Base-by-base conservation (phyloP, 2,113 vertebrate species). In the Malurus elegans region DNA sequence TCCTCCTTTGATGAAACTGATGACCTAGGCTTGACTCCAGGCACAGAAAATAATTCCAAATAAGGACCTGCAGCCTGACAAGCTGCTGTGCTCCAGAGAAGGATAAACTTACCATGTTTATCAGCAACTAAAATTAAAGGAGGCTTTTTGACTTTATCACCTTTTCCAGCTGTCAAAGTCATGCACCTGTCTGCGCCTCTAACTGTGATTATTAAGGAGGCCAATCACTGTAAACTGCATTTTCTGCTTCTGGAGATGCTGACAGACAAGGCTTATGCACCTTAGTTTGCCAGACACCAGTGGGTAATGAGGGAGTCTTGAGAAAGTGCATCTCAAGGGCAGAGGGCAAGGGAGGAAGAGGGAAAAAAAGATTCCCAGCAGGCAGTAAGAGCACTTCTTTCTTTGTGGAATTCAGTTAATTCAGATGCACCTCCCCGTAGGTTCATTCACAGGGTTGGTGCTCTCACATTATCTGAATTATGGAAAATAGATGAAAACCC, bases 11-110 rank as follows among this genome's bases (percentile, higher is more conserved):
- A 73, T 88, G 79, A 86, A 97, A 78, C 47, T 67, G 36, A 83
- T 79, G 87, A 92, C 85, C 92, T 32, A 56, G 67, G 93, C 90
- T 92, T 83, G 71, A 64, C 25, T 92, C 88, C 87, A 94, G n/a
- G n/a, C 8, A 0, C 67, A 74, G 10, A 95, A 94, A 94, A 86
- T 83, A 93, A 93, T 88, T 95, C 96, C 95, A 97, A 96, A 97
- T 96, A 96, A 93, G 93, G 95, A 66, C 45, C 74, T 67, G 62
- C 29, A 93, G 87, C 70, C 51, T 50, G 58, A 90, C 67, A 86
- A 78, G 36, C 38, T 82, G 64, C 86, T 74, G 48, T 15, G n/a
- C 79, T 54, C 0, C 1, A 51, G 51, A 60, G 51, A 58, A 73
- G 34, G 48, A 86, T 78, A 78, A 96, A 88, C 62, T 74, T 71